Percentiles rank a stretch among this genome's conserved stretches.
Conservation (phyloP, 2,888 invertebrate species). For the Phymatocera aterrima region DNA sequence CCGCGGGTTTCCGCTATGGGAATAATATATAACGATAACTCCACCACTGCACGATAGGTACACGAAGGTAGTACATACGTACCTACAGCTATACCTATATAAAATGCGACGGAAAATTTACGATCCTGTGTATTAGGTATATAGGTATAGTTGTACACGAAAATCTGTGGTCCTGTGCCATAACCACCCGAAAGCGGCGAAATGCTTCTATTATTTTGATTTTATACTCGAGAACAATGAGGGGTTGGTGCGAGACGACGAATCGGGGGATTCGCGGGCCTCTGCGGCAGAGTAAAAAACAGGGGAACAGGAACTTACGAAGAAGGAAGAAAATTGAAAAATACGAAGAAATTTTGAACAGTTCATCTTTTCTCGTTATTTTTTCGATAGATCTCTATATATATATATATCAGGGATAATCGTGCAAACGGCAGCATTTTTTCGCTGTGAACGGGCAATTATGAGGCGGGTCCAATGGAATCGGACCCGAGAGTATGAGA, state of each 20-base stretch:
- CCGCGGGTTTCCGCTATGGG: background rate
- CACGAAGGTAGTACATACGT: background rate
- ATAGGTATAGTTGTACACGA: too few species aligned
- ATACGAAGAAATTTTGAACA: too few species aligned
- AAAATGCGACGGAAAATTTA: conserved; percentile 2
- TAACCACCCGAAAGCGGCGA: background rate
- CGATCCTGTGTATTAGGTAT: background rate
- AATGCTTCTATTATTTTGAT: conserved; percentile 8
- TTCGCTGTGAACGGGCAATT: too few species aligned
- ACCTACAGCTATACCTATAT: background rate
- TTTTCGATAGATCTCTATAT: too few species aligned
- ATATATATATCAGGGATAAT: too few species aligned
- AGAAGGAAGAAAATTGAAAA: background rate
- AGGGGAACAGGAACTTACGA: background rate
- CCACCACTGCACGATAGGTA: background rate
- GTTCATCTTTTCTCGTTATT: too few species aligned
- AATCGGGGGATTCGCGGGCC: background rate
- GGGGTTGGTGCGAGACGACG: background rate
- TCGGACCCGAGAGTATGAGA: too few species aligned
- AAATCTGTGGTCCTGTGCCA: background rate
- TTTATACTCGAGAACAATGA: conserved; percentile 13
- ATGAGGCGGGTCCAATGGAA: too few species aligned
- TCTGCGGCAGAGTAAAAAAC: background rate
- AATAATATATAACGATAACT: conserved; percentile 11
- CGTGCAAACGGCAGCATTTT: too few species aligned